Base-by-base conservation (phyloP, 2,113 vertebrate species). In the Dendrocopos noguchii region DNA sequence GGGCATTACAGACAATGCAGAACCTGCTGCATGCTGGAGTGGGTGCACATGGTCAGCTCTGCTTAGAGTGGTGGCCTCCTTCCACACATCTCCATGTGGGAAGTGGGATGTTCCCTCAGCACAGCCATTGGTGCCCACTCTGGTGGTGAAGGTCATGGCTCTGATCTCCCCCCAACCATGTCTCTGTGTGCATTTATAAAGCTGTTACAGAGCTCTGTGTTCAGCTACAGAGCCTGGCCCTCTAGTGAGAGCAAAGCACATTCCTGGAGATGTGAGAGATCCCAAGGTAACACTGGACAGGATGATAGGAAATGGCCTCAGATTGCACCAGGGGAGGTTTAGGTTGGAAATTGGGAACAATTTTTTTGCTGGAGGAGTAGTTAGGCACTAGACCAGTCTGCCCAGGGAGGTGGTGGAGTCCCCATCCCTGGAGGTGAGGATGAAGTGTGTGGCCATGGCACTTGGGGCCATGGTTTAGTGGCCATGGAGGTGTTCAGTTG, bases 51-150 rank as follows among this genome's bases (percentile, higher is more conserved):
- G 84, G 3, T 53, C 66, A 8, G 75, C 2, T 12, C 63, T 18
- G 68, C 3, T 2, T 59, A 57, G 3, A 5, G 59, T 4, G 20
- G 53, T 3, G 14, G 57, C 16, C 67, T 65, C 50, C 57, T 47
- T 27, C 75, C 20, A 33, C 61, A 50, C 61, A 6, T 2, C 12
- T 33, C 65, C 7, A 4, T 3, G 12, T 65, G 47, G 9, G 4
- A 5, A 6, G 19, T 0, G 31, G 67, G 5, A 15, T 46, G 2
- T 9, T 82, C 64, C 76, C 50, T 2, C 5, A 31, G 77, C 46
- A 7, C 56, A 13, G 52, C 3, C 0, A 27, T 1, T 1, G 0
- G 25, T 20, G 59, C 24, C 50, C 46, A 44, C 27, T 59, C 44
- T 24, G 8, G 29, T 7, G 22, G 34, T 15, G 66, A 29, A 44